phyloP scores from a whole-genome alignment of 2,888 invertebrate genomes.

The Pammene aurita region DNA sequence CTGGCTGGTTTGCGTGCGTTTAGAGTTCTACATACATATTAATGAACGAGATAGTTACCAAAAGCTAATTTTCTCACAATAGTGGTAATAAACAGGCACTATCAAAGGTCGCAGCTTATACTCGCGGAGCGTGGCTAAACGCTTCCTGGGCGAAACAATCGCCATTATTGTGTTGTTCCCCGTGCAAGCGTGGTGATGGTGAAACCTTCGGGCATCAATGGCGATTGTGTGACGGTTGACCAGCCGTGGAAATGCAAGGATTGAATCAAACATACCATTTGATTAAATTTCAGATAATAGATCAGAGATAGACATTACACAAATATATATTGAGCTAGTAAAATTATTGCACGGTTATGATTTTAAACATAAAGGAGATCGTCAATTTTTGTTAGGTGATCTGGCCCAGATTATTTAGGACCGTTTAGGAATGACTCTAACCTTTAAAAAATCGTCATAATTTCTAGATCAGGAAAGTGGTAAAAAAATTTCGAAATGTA shows the following conservation, averaged over 20 bases:
- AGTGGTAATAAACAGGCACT: constrained; percentile 53
- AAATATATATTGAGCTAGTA: too few species aligned
- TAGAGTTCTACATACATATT: constrained; percentile 19
- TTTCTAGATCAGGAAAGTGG: too few species aligned
- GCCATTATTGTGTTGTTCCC: constrained; percentile 63
- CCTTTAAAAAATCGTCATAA: too few species aligned
- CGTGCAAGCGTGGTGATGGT: constrained; percentile 55
- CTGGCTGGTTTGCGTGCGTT: constrained; percentile 24
- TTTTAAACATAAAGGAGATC: too few species aligned
- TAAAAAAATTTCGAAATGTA: too few species aligned
- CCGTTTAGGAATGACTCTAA: too few species aligned
- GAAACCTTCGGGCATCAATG: constrained; percentile 80
- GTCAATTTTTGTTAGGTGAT: too few species aligned
- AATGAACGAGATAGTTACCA: constrained; percentile 41
- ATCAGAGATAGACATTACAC: too few species aligned
- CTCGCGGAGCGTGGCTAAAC: constrained; percentile 70
- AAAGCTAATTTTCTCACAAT: constrained; percentile 42
- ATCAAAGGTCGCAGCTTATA: constrained; percentile 59
- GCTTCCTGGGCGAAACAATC: constrained; percentile 78
- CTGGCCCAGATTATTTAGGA: too few species aligned
- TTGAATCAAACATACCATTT: constrained; percentile 17
- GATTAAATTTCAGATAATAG: neutral
- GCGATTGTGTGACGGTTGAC: constrained; percentile 70
- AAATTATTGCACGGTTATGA: too few species aligned
- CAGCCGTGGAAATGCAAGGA: constrained; percentile 44